Evolutionary conservation across 1,140 invertebrate species (phyloP).

Genomic region (Bombus huntii): DNA sequence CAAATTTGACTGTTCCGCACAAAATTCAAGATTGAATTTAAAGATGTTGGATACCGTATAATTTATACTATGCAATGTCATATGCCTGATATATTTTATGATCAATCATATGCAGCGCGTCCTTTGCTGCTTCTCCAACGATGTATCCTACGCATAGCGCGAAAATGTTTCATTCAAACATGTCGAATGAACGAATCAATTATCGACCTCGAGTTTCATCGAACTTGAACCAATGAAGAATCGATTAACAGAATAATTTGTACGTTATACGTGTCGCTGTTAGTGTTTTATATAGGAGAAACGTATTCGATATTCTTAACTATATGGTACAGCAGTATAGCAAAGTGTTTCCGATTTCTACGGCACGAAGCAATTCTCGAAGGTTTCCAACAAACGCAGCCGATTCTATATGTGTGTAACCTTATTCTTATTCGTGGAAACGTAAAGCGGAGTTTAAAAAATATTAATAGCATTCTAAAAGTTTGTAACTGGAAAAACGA

Average conservation of each 20-base stretch:
- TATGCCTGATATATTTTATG: background rate
- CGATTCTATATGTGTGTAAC: too few species aligned
- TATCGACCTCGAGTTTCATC: background rate
- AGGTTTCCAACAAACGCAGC: background rate
- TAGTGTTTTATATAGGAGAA: too few species aligned
- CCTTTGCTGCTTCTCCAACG: background rate
- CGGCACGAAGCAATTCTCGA: too few species aligned
- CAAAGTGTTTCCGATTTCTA: background rate
- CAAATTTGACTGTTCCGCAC: too few species aligned
- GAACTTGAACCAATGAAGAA: background rate
- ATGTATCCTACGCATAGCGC: background rate
- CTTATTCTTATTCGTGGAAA: background rate
- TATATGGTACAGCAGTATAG: too few species aligned
- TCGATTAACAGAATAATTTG: background rate
- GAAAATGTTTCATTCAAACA: background rate
- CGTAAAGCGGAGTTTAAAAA: slow-evolving; percentile 24
- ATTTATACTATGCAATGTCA: too few species aligned
- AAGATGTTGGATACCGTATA: too few species aligned
- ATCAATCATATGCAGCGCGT: background rate
- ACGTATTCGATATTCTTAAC: too few species aligned
- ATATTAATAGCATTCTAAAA: slow-evolving; percentile 54
- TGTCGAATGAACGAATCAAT: background rate
- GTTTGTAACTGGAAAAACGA: slow-evolving; percentile 40
- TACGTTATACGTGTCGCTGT: too few species aligned
- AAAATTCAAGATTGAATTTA: too few species aligned